phyloP scores from a whole-genome alignment of 2,888 invertebrate species.

The Cryptocephalus moraei region DNA sequence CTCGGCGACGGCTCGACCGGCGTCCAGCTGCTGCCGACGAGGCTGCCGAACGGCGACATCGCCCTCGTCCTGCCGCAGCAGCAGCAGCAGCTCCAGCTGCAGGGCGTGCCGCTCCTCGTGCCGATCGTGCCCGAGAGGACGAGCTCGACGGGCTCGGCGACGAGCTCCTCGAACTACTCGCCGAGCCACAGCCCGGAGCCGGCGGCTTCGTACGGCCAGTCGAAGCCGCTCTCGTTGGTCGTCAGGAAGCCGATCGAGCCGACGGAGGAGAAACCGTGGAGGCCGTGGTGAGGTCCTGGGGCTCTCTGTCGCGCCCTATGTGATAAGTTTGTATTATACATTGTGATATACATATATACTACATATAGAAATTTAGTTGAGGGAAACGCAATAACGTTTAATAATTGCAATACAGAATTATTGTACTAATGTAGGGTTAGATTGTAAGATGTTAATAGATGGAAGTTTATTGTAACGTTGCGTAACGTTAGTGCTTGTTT shows the following conservation, averaged over 20 bases:
- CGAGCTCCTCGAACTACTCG: constrained; percentile 49
- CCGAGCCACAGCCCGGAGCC: constrained; percentile 41
- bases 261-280: constrained; percentile 64
- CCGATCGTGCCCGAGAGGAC: constrained; percentile 63
- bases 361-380: too few relatives aligned
- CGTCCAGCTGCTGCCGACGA: constrained; percentile 70
- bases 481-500: too few relatives aligned
- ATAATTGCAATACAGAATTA: too few relatives aligned
- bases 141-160: constrained; percentile 59
- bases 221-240: constrained; percentile 61
- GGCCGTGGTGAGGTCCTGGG: constrained; percentile 54
- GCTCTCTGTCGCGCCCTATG: neutral
- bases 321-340: neutral
- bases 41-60: constrained; percentile 73
- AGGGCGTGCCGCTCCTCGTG: constrained; percentile 56
- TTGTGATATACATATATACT: too few relatives aligned
- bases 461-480: too few relatives aligned
- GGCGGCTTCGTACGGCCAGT: constrained; percentile 34
- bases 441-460: too few relatives aligned
- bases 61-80: constrained; percentile 65
- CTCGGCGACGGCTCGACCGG: constrained; percentile 58
- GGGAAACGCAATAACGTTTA: too few relatives aligned
- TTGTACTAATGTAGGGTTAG: too few relatives aligned
- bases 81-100: constrained; percentile 13
- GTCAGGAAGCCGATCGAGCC: constrained; percentile 51